Evolutionary conservation across 2,113 vertebrate genomes (phyloP).

Genomic region (Chlorodrepanis virens): DNA sequence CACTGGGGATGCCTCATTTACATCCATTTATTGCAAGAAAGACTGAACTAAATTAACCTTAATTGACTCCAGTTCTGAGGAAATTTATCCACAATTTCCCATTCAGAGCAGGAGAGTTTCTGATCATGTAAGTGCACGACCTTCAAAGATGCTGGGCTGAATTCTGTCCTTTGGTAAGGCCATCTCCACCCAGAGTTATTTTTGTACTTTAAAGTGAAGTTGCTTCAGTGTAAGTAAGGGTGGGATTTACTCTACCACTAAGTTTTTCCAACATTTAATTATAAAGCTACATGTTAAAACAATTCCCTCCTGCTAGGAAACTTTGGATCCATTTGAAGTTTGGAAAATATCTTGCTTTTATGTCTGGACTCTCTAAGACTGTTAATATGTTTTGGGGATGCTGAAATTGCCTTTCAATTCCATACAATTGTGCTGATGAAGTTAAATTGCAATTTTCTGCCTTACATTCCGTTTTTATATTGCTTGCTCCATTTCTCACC

Average conservation of each 20-base stretch:
- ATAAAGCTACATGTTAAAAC: conserved; percentile 35
- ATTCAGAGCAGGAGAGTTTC: not conserved
- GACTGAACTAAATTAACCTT: conserved; percentile 34
- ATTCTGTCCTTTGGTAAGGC: not conserved
- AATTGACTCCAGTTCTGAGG: conserved; percentile 38
- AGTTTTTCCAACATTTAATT: conserved; percentile 45
- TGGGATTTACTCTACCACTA: not conserved
- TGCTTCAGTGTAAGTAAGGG: not conserved
- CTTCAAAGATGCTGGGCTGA: not conserved
- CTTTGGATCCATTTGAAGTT: conserved; percentile 12
- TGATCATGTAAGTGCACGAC: not conserved
- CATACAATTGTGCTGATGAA: not conserved
- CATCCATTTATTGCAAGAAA: conserved; percentile 47
- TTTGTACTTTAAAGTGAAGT: not conserved
- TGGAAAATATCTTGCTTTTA: conserved; percentile 40
- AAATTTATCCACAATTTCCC: not conserved
- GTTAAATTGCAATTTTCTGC: conserved; percentile 12
- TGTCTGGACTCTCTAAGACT: not conserved
- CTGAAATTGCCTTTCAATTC: conserved; percentile 32
- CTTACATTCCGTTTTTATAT: not conserved
- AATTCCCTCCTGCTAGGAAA: conserved; percentile 34
- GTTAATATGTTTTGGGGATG: not conserved
- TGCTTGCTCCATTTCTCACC: not conserved
- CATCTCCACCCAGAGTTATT: not conserved
- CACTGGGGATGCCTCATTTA: conserved; percentile 27